A percentile compares a stretch with the other conserved stretches of the same genome.
Conservation (phyloP, 2,888 invertebrate species). For the Troilus luridus region DNA sequence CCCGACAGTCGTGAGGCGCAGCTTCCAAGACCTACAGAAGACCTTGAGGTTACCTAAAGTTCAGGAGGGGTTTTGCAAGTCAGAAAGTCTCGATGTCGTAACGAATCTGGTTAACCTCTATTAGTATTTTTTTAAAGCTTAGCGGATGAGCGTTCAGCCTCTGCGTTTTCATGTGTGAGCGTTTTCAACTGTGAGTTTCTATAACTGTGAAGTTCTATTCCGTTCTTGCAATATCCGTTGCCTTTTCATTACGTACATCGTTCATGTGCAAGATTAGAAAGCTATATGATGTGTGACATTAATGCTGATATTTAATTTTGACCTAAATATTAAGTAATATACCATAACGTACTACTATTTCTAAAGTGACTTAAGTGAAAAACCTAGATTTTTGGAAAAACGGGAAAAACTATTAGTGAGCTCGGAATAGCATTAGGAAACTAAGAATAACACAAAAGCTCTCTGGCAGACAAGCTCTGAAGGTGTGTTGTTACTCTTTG, state of each 20-base stretch:
- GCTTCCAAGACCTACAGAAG: background rate
- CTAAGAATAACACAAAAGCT: too few species aligned
- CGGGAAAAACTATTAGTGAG: too few species aligned
- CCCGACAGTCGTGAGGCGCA: background rate
- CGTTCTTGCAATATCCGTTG: background rate
- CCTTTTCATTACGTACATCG: background rate
- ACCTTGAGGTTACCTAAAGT: conserved; percentile 1
- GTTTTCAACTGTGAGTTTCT: background rate
- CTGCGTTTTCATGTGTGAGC: background rate
- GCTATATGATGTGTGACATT: too few species aligned
- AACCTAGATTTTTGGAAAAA: too few species aligned
- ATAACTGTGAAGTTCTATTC: background rate
- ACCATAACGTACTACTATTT: too few species aligned
- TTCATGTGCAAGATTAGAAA: background rate
- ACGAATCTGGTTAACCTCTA: background rate
- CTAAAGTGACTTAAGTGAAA: too few species aligned
- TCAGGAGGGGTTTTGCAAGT: conserved; percentile 7
- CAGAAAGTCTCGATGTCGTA: background rate
- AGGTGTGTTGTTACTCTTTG: too few species aligned
- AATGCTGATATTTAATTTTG: too few species aligned
- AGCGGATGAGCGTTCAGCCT: background rate
- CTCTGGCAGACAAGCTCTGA: too few species aligned
- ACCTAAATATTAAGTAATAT: too few species aligned
- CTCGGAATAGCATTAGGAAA: too few species aligned
- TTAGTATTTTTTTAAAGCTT: background rate